These are phyloP conservation scores for Drosophila anomalata DNA, from an alignment of 2,888 invertebrate genomes.

Conservation along the genomic window DNA sequence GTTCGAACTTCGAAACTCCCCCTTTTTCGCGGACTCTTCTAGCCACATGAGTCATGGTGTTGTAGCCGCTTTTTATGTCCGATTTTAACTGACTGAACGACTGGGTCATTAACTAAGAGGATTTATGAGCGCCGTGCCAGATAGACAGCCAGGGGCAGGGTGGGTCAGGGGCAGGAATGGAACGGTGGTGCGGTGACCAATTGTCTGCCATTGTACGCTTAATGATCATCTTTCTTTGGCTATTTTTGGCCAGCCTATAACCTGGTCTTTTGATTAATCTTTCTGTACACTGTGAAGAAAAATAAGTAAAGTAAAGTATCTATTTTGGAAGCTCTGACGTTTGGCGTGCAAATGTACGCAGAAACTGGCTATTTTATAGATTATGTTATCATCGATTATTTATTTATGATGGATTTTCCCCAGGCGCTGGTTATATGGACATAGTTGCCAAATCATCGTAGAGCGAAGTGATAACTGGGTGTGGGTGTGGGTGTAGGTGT, in stretches of 20 bases:
- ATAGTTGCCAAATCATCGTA: conserved; percentile 59
- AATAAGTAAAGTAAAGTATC: neutral
- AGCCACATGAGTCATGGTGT: conserved; percentile 57
- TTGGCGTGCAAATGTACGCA: conserved; percentile 10
- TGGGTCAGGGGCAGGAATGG: neutral
- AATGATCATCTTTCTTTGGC: conserved; percentile 50
- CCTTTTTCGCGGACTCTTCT: conserved; percentile 25
- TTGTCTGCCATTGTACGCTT: conserved; percentile 62
- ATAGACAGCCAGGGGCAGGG: conserved; percentile 1
- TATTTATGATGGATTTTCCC: conserved; percentile 58
- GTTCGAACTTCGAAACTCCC: conserved; percentile 13
- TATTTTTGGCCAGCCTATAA: conserved; percentile 61
- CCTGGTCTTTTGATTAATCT: conserved; percentile 24
- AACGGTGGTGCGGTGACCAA: conserved; percentile 64
- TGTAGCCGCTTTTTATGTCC: conserved; percentile 60
- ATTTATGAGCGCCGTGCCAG: conserved; percentile 69
- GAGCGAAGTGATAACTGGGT: conserved; percentile 28
- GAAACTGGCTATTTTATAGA: neutral
- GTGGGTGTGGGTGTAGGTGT: neutral
- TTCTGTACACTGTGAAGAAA: neutral
- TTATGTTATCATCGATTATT: conserved; percentile 33
- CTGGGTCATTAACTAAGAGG: conserved; percentile 78
- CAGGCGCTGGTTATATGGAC: neutral
- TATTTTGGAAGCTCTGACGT: conserved; percentile 25
- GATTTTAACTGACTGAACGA: conserved; percentile 75